Base-by-base conservation (phyloP, 92 coral and sea anemone genomes). In the Zoanthus sansibaricus region DNA sequence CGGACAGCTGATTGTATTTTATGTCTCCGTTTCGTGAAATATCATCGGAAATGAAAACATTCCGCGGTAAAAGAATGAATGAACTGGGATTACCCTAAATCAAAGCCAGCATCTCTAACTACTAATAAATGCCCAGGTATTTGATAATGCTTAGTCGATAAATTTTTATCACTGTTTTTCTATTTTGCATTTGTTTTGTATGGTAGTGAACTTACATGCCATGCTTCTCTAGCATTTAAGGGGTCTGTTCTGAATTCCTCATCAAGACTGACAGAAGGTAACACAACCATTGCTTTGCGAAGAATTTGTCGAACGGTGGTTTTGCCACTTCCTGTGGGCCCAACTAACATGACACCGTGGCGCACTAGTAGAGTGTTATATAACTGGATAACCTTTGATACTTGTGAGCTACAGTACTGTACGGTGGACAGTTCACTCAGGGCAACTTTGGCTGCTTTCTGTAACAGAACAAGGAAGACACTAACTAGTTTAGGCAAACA, bases 311-410 rank as follows among this genome's bases (percentile, higher is more conserved):
- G 88, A n/a, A 91, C 93, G 16, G 95, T 92, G 61, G 99, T 97
- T 88, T 97, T 97, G 12, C 99, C 99, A 58, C 99, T 98, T 12
- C 99, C 99, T 11, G 99, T 92, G 11, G 98, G 97, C 0, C 99
- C 99, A 20, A 97, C 98, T 20, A 97, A 82, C 93, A 95, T 95
- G 12, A 97, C 92, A 2, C 99, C 99, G 47, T 94, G 92, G 1
- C 98, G 94, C 15, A 93, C 98, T 58, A 91, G 88, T n/a, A 97
- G 88, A 25, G 95, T 97, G 70, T 94, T 91, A 92, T 93, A 84
- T 1, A 95, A 64, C 89, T 93, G 94, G 33, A 93, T 84, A 54
- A 97, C 98, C 73, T 97, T 95, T 52, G 94, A 94, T 14, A 97
- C 82, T 83, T 97, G 99, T 1, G 96, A 88, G 20, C 93, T 86